Evolutionary conservation across 2,888 invertebrate genomes (phyloP).

Genomic region (Drosophila mayaguana): DNA sequence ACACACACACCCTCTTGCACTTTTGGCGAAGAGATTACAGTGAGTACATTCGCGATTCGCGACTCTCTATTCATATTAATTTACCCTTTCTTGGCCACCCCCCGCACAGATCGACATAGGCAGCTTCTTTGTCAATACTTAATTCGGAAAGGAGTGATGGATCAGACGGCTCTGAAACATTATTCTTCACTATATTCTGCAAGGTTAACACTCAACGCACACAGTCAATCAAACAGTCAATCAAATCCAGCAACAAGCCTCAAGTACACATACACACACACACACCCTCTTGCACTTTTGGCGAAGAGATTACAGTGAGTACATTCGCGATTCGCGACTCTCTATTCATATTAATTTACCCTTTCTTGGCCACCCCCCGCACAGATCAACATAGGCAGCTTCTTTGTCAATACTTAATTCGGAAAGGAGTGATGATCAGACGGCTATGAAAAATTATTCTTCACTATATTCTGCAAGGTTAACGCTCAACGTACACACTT

Average conservation of each 20-base stretch:
- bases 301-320: background rate
- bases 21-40: background rate
- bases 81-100: too few species aligned
- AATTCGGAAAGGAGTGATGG: background rate
- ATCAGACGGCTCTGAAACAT: background rate
- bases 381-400: background rate
- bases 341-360: too few species aligned
- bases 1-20: too few species aligned
- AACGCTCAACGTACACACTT: background rate
- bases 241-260: too few species aligned
- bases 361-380: too few species aligned
- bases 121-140: conserved; percentile 2
- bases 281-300: too few species aligned
- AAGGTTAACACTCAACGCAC: background rate
- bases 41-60: background rate
- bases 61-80: too few species aligned
- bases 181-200: background rate
- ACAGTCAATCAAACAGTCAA: too few species aligned
- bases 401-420: background rate
- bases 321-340: too few species aligned
- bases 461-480: background rate
- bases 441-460: background rate
- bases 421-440: background rate
- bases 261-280: too few species aligned
- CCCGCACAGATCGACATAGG: too few species aligned